Conservation (phyloP, 2,888 invertebrate species). For the Lasioglossum villosulum region DNA sequence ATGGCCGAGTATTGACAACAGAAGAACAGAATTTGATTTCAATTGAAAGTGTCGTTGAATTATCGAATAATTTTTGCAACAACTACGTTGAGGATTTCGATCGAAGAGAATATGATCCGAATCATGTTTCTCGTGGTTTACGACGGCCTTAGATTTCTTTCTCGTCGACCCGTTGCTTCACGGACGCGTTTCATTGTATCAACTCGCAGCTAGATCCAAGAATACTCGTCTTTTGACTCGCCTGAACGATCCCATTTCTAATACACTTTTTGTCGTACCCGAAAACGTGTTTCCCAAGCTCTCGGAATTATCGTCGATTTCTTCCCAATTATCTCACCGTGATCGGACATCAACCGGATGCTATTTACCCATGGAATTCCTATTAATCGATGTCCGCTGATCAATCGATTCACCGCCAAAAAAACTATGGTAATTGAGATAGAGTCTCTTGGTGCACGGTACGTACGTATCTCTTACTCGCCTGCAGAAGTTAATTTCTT, state of each 20-base stretch:
- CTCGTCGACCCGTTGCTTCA: neutral
- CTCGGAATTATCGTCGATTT: constrained; percentile 10
- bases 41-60: neutral
- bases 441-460: neutral
- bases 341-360: neutral
- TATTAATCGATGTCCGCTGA: constrained; percentile 4
- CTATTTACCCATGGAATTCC: neutral
- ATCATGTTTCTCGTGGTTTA: constrained; percentile 37
- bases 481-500: neutral
- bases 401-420: neutral
- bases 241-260: constrained; percentile 6
- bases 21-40: neutral
- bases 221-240: constrained; percentile 33
- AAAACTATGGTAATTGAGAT: neutral
- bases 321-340: neutral
- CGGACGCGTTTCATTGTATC: constrained; percentile 17
- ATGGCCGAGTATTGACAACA: neutral
- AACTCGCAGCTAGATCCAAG: neutral
- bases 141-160: constrained; percentile 33
- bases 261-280: constrained; percentile 25
- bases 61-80: neutral
- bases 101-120: neutral
- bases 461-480: neutral
- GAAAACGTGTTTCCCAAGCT: constrained; percentile 6
- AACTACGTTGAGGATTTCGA: neutral